phyloP scores from a whole-genome alignment of 2,113 vertebrate species.

The Eclectus roratus region DNA sequence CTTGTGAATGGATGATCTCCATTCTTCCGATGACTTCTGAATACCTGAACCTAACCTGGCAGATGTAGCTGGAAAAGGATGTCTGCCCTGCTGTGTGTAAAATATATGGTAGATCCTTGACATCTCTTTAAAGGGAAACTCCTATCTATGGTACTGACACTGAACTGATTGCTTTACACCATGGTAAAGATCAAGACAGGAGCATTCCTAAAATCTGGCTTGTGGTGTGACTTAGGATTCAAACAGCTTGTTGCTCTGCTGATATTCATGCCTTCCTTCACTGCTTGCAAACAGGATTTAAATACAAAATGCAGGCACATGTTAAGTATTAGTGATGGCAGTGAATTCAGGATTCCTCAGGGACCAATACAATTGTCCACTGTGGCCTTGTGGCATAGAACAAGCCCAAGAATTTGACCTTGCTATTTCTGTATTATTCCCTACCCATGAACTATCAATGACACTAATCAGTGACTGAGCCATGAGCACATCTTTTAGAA shows the following conservation, averaged over 20 bases:
- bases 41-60: not conserved
- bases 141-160: fast-evolving
- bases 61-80: not conserved
- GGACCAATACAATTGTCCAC: not conserved
- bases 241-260: not conserved
- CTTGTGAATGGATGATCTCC: not conserved
- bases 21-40: not conserved
- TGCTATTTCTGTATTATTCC: not conserved
- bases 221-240: not conserved
- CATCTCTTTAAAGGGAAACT: not conserved
- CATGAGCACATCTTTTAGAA: not conserved
- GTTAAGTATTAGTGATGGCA: not conserved
- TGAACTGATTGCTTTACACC: not conserved
- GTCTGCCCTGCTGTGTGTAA: not conserved
- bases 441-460: not conserved
- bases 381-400: not conserved
- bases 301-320: not conserved
- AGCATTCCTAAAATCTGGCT: not conserved
- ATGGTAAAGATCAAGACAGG: not conserved
- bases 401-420: constrained; percentile 18
- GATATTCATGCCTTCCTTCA: not conserved
- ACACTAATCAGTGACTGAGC: not conserved
- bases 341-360: not conserved
- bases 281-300: not conserved
- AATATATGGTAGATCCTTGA: not conserved